Evolutionary conservation across 2,113 vertebrate genomes (phyloP).

Genomic region (Lepisosteus osseus): DNA sequence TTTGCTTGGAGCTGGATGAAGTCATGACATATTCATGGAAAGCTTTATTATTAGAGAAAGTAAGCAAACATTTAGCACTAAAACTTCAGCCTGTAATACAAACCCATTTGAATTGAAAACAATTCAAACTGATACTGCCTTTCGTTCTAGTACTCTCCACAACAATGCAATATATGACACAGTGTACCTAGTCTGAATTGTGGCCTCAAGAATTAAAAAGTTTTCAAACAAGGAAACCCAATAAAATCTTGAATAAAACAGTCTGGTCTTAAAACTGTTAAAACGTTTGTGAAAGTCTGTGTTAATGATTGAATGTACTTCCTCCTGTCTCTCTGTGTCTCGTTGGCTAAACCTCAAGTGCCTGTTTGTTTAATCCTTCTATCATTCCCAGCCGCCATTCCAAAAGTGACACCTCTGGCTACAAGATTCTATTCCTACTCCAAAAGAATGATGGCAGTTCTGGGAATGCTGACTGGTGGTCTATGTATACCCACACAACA

Average conservation of each 20-base stretch:
- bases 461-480: not conserved
- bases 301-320: not conserved
- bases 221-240: not conserved
- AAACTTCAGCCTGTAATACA: too few relatives aligned
- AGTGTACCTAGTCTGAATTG: too few relatives aligned
- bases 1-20: too few relatives aligned
- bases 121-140: too few relatives aligned
- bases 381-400: conserved; percentile 30
- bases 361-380: conserved; percentile 30
- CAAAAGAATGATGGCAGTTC: not conserved
- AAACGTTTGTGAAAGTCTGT: not conserved
- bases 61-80: too few relatives aligned
- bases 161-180: too few relatives aligned
- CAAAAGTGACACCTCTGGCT: not conserved
- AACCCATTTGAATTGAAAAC: too few relatives aligned
- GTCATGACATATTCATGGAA: too few relatives aligned
- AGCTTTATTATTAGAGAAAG: too few relatives aligned
- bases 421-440: not conserved
- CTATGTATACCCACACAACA: too few relatives aligned
- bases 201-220: too few relatives aligned
- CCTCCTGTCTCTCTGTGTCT: not conserved
- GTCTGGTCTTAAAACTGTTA: not conserved
- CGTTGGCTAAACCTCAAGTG: not conserved
- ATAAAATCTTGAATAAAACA: not conserved
- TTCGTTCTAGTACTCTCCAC: too few relatives aligned